These are phyloP conservation scores for Danaus chrysippus DNA, from an alignment of 2,888 invertebrate species.

Conservation along the genomic window DNA sequence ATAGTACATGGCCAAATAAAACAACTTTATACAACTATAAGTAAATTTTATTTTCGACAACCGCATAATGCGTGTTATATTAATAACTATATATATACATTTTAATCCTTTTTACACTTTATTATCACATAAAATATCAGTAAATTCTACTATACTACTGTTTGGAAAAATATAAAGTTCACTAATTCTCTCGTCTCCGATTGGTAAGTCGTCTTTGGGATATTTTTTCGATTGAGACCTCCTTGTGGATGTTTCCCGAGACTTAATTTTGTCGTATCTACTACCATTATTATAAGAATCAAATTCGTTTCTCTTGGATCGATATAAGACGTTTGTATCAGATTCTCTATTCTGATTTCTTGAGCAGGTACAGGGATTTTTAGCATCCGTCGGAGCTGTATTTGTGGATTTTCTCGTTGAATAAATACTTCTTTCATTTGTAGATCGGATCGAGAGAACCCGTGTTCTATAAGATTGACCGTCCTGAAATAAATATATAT, in stretches of 20 bases:
- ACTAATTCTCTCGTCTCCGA: slow-evolving; percentile 64
- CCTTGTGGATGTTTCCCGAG: slow-evolving; percentile 32
- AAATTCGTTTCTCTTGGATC: slow-evolving; percentile 45
- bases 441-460: slow-evolving; percentile 66
- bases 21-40: background rate
- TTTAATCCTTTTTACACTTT: slow-evolving; percentile 53
- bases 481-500: slow-evolving; percentile 52
- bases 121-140: slow-evolving; percentile 66
- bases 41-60: background rate
- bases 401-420: slow-evolving; percentile 62
- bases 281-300: slow-evolving; percentile 43
- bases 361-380: slow-evolving; percentile 56
- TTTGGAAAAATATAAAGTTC: slow-evolving; percentile 73
- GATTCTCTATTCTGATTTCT: slow-evolving; percentile 45
- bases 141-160: slow-evolving; percentile 70
- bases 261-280: slow-evolving; percentile 28
- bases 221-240: slow-evolving; percentile 42
- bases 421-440: slow-evolving; percentile 62
- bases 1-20: background rate
- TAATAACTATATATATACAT: slow-evolving; percentile 19
- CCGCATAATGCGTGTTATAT: slow-evolving; percentile 8
- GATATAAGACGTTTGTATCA: slow-evolving; percentile 51
- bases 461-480: slow-evolving; percentile 69
- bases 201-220: slow-evolving; percentile 46
- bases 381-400: slow-evolving; percentile 49